Conservation (phyloP, 2,888 invertebrate genomes). For the Drosophila borborema region DNA sequence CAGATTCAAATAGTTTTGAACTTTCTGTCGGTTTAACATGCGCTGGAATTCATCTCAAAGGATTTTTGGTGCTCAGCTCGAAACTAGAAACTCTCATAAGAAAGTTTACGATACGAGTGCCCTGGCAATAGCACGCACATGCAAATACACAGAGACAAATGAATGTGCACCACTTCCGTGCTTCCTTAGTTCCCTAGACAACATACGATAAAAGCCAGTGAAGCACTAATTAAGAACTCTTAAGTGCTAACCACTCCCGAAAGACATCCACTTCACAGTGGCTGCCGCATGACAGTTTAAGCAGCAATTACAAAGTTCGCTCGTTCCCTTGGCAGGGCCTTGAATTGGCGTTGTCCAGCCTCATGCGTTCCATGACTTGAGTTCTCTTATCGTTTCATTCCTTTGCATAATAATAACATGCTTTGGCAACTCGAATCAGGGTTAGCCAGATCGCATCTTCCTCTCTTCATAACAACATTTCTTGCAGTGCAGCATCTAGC, state of each 20-base stretch:
- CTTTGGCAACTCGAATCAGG: background rate
- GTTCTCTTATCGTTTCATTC: background rate
- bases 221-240: slow-evolving; percentile 49
- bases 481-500: slow-evolving; percentile 54
- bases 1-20: slow-evolving; percentile 71
- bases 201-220: slow-evolving; percentile 13
- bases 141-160: slow-evolving; percentile 65
- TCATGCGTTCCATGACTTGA: no score
- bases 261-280: slow-evolving; percentile 13
- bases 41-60: slow-evolving; percentile 49
- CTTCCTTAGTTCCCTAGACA: background rate
- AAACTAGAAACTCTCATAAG: slow-evolving; percentile 76
- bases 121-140: slow-evolving; percentile 52
- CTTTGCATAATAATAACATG: background rate
- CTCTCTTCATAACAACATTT: slow-evolving; percentile 10
- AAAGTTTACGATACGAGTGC: slow-evolving; percentile 70
- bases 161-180: background rate
- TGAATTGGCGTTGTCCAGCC: background rate
- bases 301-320: slow-evolving; percentile 10
- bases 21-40: slow-evolving; percentile 50
- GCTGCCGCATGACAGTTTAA: slow-evolving; percentile 30
- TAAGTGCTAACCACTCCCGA: slow-evolving; percentile 37
- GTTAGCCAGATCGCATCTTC: background rate
- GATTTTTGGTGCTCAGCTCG: slow-evolving; percentile 68
- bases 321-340: background rate